Base-by-base conservation (phyloP, 2,113 vertebrate genomes). In the Phodopus roborovskii region DNA sequence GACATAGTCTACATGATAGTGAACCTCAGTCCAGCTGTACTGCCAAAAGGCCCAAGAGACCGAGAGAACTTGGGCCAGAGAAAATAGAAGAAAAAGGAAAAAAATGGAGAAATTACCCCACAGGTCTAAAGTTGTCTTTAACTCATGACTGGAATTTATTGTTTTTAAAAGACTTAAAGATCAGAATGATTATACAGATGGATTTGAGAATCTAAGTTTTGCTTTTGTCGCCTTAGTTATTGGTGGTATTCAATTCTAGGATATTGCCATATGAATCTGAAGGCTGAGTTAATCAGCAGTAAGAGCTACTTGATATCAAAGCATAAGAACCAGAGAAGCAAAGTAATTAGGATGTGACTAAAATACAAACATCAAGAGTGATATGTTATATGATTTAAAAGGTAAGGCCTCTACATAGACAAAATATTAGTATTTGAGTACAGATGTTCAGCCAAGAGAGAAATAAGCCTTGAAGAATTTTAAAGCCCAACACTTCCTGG, bases 1-100 rank as follows among this genome's bases (percentile, higher is more conserved):
- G 60, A 74, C 1, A n/a, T n/a, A 90, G 94, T 97, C 26, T 86
- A 8, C 1, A 0, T 91, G 97, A 97, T 98, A 98, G 97, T 48
- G 36, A 66, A 11, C 71, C 26, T 24, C 50, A 45, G 19, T 13
- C 50, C 26, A 88, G 19, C 50, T 16, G 1, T 10, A 5, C 79
- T 90, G 53, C 60, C 84, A 11, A 15, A 50, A 74, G 75, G 60
- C 50, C 64, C 22, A 8, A 22, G 3, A 88, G 58, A 60, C 62
- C 19, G 39, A 66, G 48, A 68, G 92, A 60, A 86, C 36, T 53
- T 71, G 56, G 42, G 77, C 68, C 74, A 53, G 36, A 60, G 30
- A 95, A 92, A 90, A 94, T 3, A 10, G 19, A 24, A 42, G 30
- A 70, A 66, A 10, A 70, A n/a, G n/a, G n/a, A 20, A 84, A 28